Base-by-base conservation (phyloP, 2,888 invertebrate genomes). In the Anodontia alba region DNA sequence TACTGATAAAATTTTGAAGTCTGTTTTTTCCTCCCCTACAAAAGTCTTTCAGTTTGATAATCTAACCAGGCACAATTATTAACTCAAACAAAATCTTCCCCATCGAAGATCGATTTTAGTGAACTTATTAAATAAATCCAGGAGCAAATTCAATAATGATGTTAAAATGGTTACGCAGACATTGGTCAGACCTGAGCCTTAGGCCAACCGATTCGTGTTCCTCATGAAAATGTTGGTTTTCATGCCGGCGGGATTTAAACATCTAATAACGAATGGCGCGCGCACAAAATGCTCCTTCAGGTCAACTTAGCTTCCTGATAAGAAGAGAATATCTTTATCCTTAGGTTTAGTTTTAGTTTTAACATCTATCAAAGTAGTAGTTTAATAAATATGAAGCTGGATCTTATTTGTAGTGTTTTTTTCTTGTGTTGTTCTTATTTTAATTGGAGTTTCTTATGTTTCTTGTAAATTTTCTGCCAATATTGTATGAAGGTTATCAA, bases 221-320 rank as follows among this genome's bases (percentile, higher is more conserved):
- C 62, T 33, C 33, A 62, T 62, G 62, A 62, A 62, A 33, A 62
- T 62, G 62, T 62, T 33, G 62, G 62, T 62, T 62, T 62, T 62
- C 62, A 36, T 29, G 69, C 69, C 69, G 69, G 23, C 69, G 78
- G 76, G 51, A 69, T 79, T 62, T 57, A 62, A 84, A 78, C 81
- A 74, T 46, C 33, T 31, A 43, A 73, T 73, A 75, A 84, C 79
- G 78, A 80, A 79, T 78, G 79, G 76, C 51, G 75, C 68, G 77
- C 69, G 80, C 77, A 75, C 84, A 81, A 77, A 78, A 80, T 78
- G 77, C 81, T 79, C 80, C 84, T 81, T 43, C 76, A 68, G 84
- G 84, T 74, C 38, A 69, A 69, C 42, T 26, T 43, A 2, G 69
- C 29, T 69, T 81, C 77, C 84, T 84, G 84, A 84, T 84, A 81